A percentile compares a stretch with the other conserved stretches of the same genome.
Evolutionary conservation across 1,140 invertebrate species (phyloP).

Genomic region (Helicoverpa zea): DNA sequence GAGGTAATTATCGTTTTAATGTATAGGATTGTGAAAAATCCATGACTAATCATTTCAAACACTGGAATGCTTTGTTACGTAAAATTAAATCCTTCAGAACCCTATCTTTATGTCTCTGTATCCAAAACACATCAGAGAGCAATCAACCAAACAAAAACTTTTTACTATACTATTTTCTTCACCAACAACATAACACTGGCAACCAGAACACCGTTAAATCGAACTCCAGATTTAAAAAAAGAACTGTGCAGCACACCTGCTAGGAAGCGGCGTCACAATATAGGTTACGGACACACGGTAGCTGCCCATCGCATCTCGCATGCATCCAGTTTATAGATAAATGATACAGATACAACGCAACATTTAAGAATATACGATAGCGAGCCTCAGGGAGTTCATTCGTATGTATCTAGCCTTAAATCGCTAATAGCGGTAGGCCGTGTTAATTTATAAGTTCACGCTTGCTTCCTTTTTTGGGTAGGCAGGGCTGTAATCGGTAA

Average conservation of each 20-base stretch:
- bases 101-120: no score
- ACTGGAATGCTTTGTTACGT: no score
- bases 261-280: conserved; percentile 59
- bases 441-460: conserved; percentile 36
- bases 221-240: neutral
- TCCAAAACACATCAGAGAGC: no score
- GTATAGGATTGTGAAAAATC: no score
- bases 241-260: conserved; percentile 60
- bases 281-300: conserved; percentile 50
- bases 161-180: no score
- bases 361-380: conserved; percentile 63
- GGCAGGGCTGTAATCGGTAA: neutral
- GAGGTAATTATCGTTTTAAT: neutral
- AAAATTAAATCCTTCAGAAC: no score
- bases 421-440: conserved; percentile 31
- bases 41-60: no score
- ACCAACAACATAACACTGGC: no score
- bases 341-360: conserved; percentile 63
- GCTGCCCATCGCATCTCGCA: conserved; percentile 40
- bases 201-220: neutral
- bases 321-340: conserved; percentile 66
- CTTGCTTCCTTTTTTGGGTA: conserved; percentile 20
- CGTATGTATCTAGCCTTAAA: conserved; percentile 48
- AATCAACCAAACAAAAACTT: no score
- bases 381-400: conserved; percentile 44